Conservation (phyloP, 2,797 vertebrate genomes). For the Eulemur rubriventer region DNA sequence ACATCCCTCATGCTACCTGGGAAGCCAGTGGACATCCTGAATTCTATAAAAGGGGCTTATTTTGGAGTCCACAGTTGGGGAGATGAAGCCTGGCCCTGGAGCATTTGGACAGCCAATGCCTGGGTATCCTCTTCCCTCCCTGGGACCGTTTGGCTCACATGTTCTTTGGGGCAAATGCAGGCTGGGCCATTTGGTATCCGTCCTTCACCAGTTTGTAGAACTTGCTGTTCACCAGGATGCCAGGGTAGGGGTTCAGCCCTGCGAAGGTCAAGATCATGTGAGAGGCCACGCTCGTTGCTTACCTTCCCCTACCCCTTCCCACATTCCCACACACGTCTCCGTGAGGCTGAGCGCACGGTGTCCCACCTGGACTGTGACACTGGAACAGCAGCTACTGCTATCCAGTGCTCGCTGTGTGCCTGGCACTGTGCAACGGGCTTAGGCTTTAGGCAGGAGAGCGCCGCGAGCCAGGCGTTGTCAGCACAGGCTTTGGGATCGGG, state of each 20-base stretch:
- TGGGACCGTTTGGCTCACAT: conserved; percentile 87
- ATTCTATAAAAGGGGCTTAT: neutral
- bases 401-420: neutral
- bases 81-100: neutral
- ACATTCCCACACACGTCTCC: neutral
- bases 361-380: neutral
- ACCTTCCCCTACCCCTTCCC: rapidly evolving
- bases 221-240: conserved; percentile 94
- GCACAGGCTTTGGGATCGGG: neutral
- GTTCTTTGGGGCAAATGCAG: conserved; percentile 92
- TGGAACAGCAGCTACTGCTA: neutral
- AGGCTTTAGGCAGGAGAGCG: neutral
- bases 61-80: neutral
- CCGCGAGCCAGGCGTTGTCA: neutral
- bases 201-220: conserved; percentile 98
- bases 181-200: conserved; percentile 97
- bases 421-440: rapidly evolving
- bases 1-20: neutral
- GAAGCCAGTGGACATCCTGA: neutral
- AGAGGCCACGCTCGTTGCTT: neutral
- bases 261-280: neutral
- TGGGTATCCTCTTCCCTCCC: neutral
- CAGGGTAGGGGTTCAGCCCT: conserved; percentile 97
- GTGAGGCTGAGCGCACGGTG: neutral
- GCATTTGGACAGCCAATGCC: neutral